Percentiles rank a stretch among this genome's conserved stretches.
Evolutionary conservation across 53 echinoderm and acorn worm genomes (phyloP).

Genomic region (Holothuria scabra): DNA sequence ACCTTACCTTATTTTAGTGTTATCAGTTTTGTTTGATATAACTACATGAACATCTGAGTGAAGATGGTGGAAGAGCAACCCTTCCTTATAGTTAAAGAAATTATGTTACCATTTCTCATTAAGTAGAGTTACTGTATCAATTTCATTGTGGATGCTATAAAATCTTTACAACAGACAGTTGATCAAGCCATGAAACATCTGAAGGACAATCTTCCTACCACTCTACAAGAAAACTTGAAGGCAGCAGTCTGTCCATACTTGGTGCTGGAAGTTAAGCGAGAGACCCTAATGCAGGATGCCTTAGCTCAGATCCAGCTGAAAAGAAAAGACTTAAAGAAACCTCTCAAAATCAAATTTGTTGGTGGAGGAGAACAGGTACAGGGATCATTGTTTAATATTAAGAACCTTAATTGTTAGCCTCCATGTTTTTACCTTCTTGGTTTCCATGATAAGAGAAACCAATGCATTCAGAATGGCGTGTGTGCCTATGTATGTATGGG

Average conservation of each 20-base stretch:
- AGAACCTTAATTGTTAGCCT: no score
- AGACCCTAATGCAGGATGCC: conserved; percentile 79
- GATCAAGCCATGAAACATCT: conserved; percentile 94
- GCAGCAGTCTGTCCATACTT: conserved; percentile 96
- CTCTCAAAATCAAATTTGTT: conserved; percentile 95
- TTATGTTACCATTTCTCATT: no score
- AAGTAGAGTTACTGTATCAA: neutral
- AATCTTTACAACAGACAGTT: conserved; percentile 64
- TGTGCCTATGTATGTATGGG: no score
- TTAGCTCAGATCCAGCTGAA: conserved; percentile 88
- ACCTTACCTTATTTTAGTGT: no score
- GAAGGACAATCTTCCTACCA: conserved; percentile 65
- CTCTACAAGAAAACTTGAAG: conserved; percentile 85
- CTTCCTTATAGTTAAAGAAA: no score
- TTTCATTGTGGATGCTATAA: neutral
- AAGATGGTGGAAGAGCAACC: no score
- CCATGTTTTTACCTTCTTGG: no score
- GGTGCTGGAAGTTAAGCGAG: conserved; percentile 81
- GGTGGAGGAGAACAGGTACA: conserved; percentile 97
- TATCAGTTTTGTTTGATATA: no score
- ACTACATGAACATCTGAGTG: no score
- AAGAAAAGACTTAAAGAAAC: conserved; percentile 88
- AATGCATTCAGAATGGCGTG: no score
- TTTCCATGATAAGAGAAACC: no score
- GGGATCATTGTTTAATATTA: no score